A percentile compares a stretch with the other conserved stretches of the same genome.
Conservation (phyloP, 64 coral and sea anemone genomes). For the Platygyra sinensis region DNA sequence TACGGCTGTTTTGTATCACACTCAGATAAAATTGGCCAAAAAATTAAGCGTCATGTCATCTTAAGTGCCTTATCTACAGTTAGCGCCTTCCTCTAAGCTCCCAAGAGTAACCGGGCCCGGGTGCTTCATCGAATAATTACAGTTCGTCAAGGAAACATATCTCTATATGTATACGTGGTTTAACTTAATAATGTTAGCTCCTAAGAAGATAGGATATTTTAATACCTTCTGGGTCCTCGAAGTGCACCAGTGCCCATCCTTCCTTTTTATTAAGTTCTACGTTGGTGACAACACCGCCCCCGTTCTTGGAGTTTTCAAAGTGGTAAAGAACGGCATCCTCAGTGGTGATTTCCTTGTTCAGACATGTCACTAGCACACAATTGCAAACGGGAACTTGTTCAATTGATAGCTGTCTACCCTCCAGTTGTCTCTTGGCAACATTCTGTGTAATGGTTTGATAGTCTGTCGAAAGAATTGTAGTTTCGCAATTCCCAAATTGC, state of each 20-base stretch:
- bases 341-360: conserved; percentile 4
- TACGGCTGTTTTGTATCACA: no score
- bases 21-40: no score
- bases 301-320: conserved; percentile 20
- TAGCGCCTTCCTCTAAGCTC: no score
- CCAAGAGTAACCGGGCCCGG: no score
- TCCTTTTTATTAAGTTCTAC: conserved; percentile 2
- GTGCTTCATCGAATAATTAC: no score
- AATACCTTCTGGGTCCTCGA: conserved; percentile 22
- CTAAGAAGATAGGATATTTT: no score
- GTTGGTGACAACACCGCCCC: not conserved
- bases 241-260: conserved; percentile 12
- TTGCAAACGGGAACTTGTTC: conserved; percentile 11
- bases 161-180: no score
- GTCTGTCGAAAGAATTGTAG: not conserved
- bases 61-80: no score
- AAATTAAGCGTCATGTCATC: no score
- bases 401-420: not conserved
- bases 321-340: conserved; percentile 3
- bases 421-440: not conserved
- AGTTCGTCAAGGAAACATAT: no score
- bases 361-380: conserved; percentile 6
- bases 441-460: conserved; percentile 12
- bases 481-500: not conserved
- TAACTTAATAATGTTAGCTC: no score